These are phyloP conservation scores for Sebastes nivosus DNA, from an alignment of 2,797 vertebrate species.

Conservation along the genomic window DNA sequence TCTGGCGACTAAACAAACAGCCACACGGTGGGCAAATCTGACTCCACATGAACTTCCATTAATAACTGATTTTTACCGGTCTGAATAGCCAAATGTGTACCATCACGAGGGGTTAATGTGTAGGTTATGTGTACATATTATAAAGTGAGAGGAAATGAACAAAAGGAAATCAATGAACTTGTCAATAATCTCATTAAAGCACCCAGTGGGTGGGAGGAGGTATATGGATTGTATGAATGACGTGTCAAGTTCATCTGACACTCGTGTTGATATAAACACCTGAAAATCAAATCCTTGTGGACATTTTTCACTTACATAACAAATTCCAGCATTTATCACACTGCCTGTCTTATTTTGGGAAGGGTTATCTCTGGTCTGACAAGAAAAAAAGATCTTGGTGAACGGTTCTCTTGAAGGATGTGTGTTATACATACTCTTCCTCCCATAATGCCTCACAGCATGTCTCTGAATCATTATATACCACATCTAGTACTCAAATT, in stretches of 20 bases:
- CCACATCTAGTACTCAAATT: not conserved
- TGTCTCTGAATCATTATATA: conserved; percentile 19
- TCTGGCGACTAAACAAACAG: conserved; percentile 51
- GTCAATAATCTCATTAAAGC: not conserved
- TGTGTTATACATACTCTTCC: not conserved
- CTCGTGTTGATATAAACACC: conserved; percentile 6
- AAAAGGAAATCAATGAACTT: not conserved
- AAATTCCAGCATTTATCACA: conserved; percentile 6
- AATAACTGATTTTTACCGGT: not conserved
- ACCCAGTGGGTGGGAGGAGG: not conserved
- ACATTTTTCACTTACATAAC: conserved; percentile 38
- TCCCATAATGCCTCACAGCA: conserved; percentile 2
- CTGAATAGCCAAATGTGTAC: not conserved
- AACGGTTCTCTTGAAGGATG: not conserved
- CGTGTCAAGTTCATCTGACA: not conserved
- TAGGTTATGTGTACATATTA: not conserved
- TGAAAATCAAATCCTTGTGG: conserved; percentile 18
- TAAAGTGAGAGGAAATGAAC: not conserved
- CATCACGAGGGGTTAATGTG: not conserved
- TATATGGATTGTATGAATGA: not conserved
- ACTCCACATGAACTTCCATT: not conserved
- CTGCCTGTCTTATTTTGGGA: conserved; percentile 57
- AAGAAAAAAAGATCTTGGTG: conserved; percentile 14
- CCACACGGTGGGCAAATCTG: not conserved
- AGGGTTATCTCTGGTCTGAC: conserved; percentile 47